Conservation (phyloP, 1,140 invertebrate species). For the Watersipora subatra region DNA sequence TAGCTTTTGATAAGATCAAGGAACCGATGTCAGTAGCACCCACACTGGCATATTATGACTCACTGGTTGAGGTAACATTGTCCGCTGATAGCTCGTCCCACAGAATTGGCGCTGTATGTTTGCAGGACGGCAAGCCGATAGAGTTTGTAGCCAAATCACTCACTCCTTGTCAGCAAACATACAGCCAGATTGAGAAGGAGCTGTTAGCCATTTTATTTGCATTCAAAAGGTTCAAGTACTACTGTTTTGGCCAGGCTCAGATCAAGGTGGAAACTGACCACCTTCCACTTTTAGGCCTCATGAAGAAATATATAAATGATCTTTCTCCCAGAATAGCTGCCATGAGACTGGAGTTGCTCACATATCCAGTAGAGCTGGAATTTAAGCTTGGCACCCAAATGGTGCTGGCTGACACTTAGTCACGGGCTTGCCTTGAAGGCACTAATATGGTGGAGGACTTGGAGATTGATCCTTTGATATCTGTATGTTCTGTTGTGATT, state of each 20-base stretch:
- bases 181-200: conserved; percentile 46
- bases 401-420: too few species aligned
- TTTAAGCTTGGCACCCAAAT: too few species aligned
- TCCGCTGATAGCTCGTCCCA: conserved; percentile 29
- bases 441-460: too few species aligned
- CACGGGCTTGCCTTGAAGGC: too few species aligned
- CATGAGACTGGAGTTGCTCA: conserved; percentile 16
- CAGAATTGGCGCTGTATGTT: conserved; percentile 29
- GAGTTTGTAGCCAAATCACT: conserved; percentile 26
- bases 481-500: conserved; percentile 29
- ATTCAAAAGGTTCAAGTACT: conserved; percentile 44
- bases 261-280: conserved; percentile 26
- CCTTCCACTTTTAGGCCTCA: conserved; percentile 22
- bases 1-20: too few species aligned
- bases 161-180: conserved; percentile 34
- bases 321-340: too few species aligned
- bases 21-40: too few species aligned
- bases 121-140: conserved; percentile 31
- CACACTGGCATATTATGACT: too few species aligned
- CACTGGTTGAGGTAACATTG: too few species aligned
- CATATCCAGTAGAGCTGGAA: conserved; percentile 14
- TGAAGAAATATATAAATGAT: conserved; percentile 16
- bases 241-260: conserved; percentile 33
- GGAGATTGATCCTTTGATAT: conserved; percentile 27
- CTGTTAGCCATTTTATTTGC: conserved; percentile 43